Conservation (phyloP, 1,140 invertebrate species). For the Drosophila equinoxialis region DNA sequence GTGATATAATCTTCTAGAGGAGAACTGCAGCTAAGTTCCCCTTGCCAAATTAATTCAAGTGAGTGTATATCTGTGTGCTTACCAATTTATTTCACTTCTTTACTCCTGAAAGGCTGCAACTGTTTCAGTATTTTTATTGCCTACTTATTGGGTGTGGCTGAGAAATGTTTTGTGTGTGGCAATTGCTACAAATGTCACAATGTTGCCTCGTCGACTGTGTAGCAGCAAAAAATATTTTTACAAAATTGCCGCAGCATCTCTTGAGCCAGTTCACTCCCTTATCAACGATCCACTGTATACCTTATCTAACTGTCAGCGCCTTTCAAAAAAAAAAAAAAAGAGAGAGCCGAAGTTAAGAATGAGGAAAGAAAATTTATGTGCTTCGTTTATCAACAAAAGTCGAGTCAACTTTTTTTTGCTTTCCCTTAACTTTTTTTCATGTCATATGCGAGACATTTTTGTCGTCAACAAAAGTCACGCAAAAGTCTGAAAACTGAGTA, state of each 20-base stretch:
- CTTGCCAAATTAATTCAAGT: constrained; percentile 40
- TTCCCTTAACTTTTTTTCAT: constrained; percentile 12
- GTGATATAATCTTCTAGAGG: neutral
- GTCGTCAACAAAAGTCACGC: constrained; percentile 75
- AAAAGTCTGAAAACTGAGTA: constrained; percentile 61
- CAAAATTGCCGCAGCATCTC: constrained; percentile 44
- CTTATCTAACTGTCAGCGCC: constrained; percentile 24
- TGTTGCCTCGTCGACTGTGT: constrained; percentile 22
- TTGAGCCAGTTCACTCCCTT: neutral
- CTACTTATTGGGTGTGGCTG: constrained; percentile 39
- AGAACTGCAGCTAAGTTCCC: neutral
- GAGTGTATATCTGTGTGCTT: constrained; percentile 24
- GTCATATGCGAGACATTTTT: constrained; percentile 22
- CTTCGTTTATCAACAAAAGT: constrained; percentile 19
- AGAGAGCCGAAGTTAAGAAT: neutral
- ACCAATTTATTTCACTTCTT: constrained; percentile 40
- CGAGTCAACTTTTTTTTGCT: constrained; percentile 5
- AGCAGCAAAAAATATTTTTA: neutral
- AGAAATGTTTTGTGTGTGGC: constrained; percentile 48
- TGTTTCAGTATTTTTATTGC: constrained; percentile 62
- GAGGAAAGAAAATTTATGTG: constrained; percentile 16
- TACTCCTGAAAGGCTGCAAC: constrained; percentile 42
- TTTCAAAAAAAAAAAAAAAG: constrained; percentile 7
- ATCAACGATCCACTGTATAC: neutral
- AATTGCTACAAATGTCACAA: constrained; percentile 23